phyloP scores from a whole-genome alignment of 2,888 invertebrate genomes.

The Phrixothrix hirtus region DNA sequence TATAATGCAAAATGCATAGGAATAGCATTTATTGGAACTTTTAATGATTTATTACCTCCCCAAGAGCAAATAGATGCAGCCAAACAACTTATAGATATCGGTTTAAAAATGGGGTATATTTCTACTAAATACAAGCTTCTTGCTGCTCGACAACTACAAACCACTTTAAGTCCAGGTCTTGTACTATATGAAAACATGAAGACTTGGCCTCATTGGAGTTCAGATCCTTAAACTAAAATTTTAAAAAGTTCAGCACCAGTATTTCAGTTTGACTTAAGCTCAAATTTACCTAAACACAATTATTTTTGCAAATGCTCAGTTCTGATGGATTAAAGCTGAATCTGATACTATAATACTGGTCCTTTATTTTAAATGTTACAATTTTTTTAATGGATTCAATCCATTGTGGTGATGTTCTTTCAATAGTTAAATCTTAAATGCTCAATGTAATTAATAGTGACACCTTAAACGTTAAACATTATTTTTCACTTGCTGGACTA shows the following conservation, averaged over 20 bases:
- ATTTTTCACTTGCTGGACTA: no score
- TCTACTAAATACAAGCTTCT: conserved; percentile 67
- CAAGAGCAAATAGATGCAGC: conserved; percentile 64
- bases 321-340: no score
- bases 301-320: no score
- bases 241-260: neutral
- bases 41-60: conserved; percentile 60
- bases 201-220: conserved; percentile 70
- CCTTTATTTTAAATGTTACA: no score
- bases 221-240: conserved; percentile 27
- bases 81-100: conserved; percentile 63
- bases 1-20: conserved; percentile 72
- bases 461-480: no score
- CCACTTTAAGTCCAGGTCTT: conserved; percentile 71
- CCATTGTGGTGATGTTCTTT: no score
- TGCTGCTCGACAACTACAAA: conserved; percentile 69
- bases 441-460: no score
- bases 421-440: no score
- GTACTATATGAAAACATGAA: conserved; percentile 66
- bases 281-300: neutral
- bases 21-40: conserved; percentile 75
- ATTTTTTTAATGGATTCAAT: no score
- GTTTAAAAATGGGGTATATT: conserved; percentile 65
- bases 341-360: no score
- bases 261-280: neutral